Evolutionary conservation across 2,113 vertebrate genomes (phyloP), one percentile per base, ranked within the genome.

Genomic region (Elephas maximus): DNA sequence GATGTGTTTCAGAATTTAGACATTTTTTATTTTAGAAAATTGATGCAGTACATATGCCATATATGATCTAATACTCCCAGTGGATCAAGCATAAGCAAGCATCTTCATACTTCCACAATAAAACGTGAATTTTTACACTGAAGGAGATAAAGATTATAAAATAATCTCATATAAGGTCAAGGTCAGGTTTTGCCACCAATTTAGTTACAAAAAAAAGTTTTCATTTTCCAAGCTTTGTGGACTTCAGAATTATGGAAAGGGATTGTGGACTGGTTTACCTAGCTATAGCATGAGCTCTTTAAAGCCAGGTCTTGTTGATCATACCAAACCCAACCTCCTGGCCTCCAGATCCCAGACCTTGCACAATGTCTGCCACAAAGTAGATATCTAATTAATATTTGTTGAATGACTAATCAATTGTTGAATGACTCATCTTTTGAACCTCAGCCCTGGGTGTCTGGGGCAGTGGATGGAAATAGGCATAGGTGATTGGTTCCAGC

Each of bases 141-240:
- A 85, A 15, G 65, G 17, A 6, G 51, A 92, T 96, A 44, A 96
- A 92, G 33, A 78, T 93, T 45, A 48, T 93, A 86, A 95, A 93
- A 89, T 77, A 83, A 67, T 26, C 44, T 93, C 77, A 74, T 5
- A 65, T 67, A 65, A 79, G 62, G 93, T 94, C 82, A 90, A 95
- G 67, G 51, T 93, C 48, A 95, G 81, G 37, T 41, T 93, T 97
- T 96, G 74, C 33, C 60, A 96, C 60, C 41, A 78, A 78, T 14
- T 71, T 93, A 84, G 83, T 82, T 93, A 91, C n/a, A 84, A 44
- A 57, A 60, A 85, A 89, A 1, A 18, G 30, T 87, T 87, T 93
- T 79, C 9, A 8, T 90, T 96, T 97, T 91, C 78, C 94, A 90
- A 87, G 41, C 65, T 84, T 94, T 96, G 45, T 81, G 18, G 62